Percentiles rank a stretch among this genome's conserved stretches.
These are phyloP conservation scores for Pitangus sulphuratus DNA, from an alignment of 2,797 vertebrate genomes.

Conservation along the genomic window DNA sequence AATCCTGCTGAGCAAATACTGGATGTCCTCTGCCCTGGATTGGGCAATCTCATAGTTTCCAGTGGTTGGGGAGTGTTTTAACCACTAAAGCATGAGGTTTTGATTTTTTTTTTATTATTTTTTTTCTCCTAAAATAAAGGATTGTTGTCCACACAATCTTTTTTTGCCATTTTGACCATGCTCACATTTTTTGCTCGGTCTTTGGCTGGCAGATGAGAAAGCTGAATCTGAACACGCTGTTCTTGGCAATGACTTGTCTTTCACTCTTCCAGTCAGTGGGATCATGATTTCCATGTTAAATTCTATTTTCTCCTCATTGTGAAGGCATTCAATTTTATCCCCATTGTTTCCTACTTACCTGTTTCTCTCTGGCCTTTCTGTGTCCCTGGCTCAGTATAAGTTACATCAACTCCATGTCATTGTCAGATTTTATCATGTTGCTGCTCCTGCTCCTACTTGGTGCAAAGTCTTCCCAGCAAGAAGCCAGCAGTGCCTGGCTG, in stretches of 20 bases:
- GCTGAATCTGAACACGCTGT: conserved; percentile 59
- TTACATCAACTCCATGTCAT: not conserved
- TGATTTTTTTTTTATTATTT: not conserved
- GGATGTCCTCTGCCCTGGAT: not conserved
- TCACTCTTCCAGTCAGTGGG: conserved; percentile 12
- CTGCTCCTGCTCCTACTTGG: not conserved
- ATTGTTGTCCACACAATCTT: conserved; percentile 38
- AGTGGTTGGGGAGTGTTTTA: conserved; percentile 16
- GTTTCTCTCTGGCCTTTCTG: not conserved
- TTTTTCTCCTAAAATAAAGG: not conserved
- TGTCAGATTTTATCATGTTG: not conserved
- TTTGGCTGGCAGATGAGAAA: conserved; percentile 58
- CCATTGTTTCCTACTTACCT: not conserved
- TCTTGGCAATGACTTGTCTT: conserved; percentile 39
- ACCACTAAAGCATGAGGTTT: conserved; percentile 60
- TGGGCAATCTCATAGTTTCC: conserved; percentile 65
- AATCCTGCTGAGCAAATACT: not conserved
- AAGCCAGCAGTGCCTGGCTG: not conserved
- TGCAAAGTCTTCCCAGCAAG: not conserved
- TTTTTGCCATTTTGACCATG: conserved; percentile 59
- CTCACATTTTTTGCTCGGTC: conserved; percentile 45
- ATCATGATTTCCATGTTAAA: conserved; percentile 21
- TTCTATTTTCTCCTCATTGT: not conserved
- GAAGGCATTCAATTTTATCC: not conserved
- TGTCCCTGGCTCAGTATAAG: not conserved